Evolutionary conservation across 2,113 vertebrate genomes (phyloP).

Genomic region (Nothoprocta perdicaria): DNA sequence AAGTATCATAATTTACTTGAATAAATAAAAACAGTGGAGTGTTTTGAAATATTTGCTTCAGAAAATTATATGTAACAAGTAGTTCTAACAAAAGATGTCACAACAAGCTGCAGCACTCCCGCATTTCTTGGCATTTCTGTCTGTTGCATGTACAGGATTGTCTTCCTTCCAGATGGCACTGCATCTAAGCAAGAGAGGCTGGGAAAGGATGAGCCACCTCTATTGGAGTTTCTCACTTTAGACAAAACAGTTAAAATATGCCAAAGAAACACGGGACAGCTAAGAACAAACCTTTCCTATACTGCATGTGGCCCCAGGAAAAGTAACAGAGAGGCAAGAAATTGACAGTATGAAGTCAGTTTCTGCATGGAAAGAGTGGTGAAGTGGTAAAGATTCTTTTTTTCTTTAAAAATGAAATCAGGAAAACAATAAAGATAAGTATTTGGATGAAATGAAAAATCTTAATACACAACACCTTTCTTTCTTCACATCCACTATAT

Average conservation of each 20-base stretch:
- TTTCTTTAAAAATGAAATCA: neutral
- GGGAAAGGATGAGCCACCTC: neutral
- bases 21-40: conserved; percentile 21
- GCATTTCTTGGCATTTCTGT: neutral
- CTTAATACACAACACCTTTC: neutral
- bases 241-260: neutral
- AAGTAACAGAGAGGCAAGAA: neutral
- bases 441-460: neutral
- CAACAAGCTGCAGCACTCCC: neutral
- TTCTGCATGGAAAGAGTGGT: no score
- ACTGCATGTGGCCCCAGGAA: neutral
- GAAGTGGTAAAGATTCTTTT: no score
- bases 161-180: neutral
- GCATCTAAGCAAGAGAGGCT: neutral
- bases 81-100: neutral
- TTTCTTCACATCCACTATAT: neutral
- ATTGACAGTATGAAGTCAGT: neutral
- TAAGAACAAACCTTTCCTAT: neutral
- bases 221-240: neutral
- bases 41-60: conserved; percentile 3
- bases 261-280: neutral
- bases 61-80: neutral
- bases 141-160: neutral
- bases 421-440: neutral
- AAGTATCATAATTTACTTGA: conserved; percentile 33